Evolutionary conservation across 2,113 vertebrate genomes (phyloP), one percentile per base, ranked within the genome.

Genomic region (Engystomops pustulosus): DNA sequence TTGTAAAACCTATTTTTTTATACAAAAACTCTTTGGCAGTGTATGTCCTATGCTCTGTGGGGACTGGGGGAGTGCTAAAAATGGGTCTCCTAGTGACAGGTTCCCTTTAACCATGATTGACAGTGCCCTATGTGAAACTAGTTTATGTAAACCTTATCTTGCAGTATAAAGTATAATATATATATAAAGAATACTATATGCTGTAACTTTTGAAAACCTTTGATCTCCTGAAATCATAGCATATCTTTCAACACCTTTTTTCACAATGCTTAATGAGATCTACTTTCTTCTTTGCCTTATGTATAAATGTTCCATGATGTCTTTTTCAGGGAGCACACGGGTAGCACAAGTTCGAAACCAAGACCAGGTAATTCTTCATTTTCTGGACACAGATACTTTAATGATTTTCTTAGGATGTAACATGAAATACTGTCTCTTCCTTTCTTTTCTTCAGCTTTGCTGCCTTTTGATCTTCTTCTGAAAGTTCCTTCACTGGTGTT

Each of bases 321-420:
- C 55, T 86, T 86, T 84, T 79, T 12, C 84, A 92, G 90, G 81
- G 89, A 90, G 75, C 89, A 86, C 87, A 25, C 76, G 67, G 88
- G 90, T 20, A 23, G 79, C 60, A 80, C 67, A 23, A 94, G 93
- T 91, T 90, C 90, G 51, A 96, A 92, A 90, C 55, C 91, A 20
- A 84, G 76, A 88, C 93, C 95, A 94, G 94, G 95, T 96, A 95
- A 86, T 74, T 87, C 30, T 79, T 3, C 41, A 7, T 14, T 84
- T 83, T 18, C 3, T 44, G 58, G 34, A 67, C 62, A 70, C 1
- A 83, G 71, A 77, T 4, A 45, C 71, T 18, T 55, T 4, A 83
- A 60, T 15, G 17, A 34, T 83, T 74, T 10, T 81, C 4, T 49
- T 67, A 20, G 0, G 18, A 36, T 34, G 14, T 81, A 71, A 70